These are phyloP conservation scores for Dryadula phaetusa DNA, from an alignment of 2,888 invertebrate species.

Conservation along the genomic window DNA sequence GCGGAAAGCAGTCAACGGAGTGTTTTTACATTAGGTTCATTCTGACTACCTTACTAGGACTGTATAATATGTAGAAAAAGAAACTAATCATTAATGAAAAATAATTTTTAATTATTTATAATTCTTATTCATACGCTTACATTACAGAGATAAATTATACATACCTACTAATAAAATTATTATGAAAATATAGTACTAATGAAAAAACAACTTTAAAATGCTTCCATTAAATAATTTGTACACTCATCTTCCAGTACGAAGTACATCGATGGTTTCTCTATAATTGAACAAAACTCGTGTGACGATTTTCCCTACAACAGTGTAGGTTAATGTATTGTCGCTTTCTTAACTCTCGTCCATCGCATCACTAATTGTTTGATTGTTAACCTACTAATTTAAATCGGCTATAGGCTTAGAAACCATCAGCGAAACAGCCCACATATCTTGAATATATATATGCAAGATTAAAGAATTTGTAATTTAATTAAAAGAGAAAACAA, in stretches of 20 bases:
- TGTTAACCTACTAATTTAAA: slow-evolving; percentile 80
- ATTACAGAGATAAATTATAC: too few relatives aligned
- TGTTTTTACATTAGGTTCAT: too few relatives aligned
- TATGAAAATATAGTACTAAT: too few relatives aligned
- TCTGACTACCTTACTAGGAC: too few relatives aligned
- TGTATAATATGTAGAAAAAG: too few relatives aligned
- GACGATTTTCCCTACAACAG: slow-evolving; percentile 77
- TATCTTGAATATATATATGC: slow-evolving; percentile 39
- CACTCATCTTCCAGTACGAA: slow-evolving; percentile 38
- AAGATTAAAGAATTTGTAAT: background rate
- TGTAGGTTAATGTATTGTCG: slow-evolving; percentile 76
- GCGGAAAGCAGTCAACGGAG: too few relatives aligned
- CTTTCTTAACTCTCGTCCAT: slow-evolving; percentile 74
- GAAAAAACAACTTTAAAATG: too few relatives aligned
- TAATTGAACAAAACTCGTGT: slow-evolving; percentile 78
- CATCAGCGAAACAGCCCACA: slow-evolving; percentile 56
- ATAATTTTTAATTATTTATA: too few relatives aligned
- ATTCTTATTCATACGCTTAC: too few relatives aligned
- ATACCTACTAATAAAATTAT: too few relatives aligned
- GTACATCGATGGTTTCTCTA: slow-evolving; percentile 58
- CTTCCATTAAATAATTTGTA: background rate
- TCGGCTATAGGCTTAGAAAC: slow-evolving; percentile 66
- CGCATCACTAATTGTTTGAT: slow-evolving; percentile 78
- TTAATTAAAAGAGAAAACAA: background rate
- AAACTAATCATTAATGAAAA: too few relatives aligned